Conservation (phyloP, 2,888 invertebrate genomes). For the Ctenicera cuprea region DNA sequence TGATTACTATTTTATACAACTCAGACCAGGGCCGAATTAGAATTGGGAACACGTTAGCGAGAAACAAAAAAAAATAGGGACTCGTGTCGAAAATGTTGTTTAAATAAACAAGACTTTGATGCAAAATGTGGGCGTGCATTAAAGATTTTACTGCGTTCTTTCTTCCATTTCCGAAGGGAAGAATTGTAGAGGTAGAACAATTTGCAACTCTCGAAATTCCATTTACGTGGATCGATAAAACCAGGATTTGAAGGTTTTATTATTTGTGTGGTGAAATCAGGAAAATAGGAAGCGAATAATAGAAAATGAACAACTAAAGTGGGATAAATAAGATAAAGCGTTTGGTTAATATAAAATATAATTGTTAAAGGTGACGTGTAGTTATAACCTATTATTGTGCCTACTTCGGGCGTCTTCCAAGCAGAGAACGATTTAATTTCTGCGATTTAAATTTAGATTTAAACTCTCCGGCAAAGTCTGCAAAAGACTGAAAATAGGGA, state of each 20-base stretch:
- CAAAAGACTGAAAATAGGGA: not conserved
- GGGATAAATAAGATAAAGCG: too few relatives aligned
- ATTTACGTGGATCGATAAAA: too few relatives aligned
- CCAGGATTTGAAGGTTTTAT: too few relatives aligned
- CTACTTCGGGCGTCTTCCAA: too few relatives aligned
- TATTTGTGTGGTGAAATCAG: too few relatives aligned
- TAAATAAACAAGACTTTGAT: constrained; percentile 22
- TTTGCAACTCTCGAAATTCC: not conserved
- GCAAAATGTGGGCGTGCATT: not conserved
- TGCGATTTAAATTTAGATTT: too few relatives aligned
- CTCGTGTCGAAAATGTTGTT: constrained; percentile 2
- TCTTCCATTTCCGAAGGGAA: not conserved
- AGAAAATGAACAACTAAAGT: too few relatives aligned
- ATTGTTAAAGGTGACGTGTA: too few relatives aligned
- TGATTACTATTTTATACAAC: constrained; percentile 26
- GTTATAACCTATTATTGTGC: too few relatives aligned
- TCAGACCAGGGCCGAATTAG: constrained; percentile 10
- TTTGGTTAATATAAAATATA: too few relatives aligned
- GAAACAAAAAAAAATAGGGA: not conserved
- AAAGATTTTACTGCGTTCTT: not conserved
- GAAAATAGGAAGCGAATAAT: too few relatives aligned
- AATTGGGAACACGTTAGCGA: constrained; percentile 22
- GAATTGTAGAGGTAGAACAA: not conserved
- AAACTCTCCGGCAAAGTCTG: not conserved
- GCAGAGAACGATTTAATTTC: too few relatives aligned